Evolutionary conservation across 2,888 invertebrate genomes (phyloP), one percentile per base, ranked within the genome.

Genomic region (Melieria omissa): DNA sequence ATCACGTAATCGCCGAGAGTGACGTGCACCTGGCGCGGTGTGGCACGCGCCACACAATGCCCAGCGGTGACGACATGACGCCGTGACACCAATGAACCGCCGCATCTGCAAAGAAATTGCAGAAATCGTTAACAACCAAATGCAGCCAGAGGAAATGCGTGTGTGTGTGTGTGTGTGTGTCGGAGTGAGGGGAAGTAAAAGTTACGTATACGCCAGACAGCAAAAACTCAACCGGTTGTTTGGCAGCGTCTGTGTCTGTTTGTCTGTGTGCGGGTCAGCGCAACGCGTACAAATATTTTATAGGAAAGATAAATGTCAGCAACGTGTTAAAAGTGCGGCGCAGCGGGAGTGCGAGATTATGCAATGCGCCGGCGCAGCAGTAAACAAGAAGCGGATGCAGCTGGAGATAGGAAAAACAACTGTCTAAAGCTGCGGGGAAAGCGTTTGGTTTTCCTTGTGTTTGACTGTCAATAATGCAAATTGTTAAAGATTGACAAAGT

Each of bases 31-130:
- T 96, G 96, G 68, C 95, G 90, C 0, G 97, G 95, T 74, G 94
- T 93, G 62, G 96, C 95, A 80, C 96, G 92, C 65, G 97, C 96
- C 44, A 97, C 97, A 86, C 97, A 97, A 86, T 97, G 97, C 0
- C 97, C 97, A 5, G 97, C 97, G 4, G 97, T 97, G 70, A 97
- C 95, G 9, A 97, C 96, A 87, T 96, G 96, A 71, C 94, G 92
- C 44, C 95, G 91, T 78, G 96, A 96, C 79, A 97, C 95, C 75
- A 97, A 88, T 1, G 96, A 96, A 44, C 97, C 97, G 55, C 97
- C 97, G 84, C 97, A 97, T 86, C 97, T 94, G 88, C 66, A 44
- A 6, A 65, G 29, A 12, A 52, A 47, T 52, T 4, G 16, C 41
- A 52, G 16, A 0, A 45, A 45, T 41, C 14, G 5, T 45, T 55